These are phyloP conservation scores for Pelmatolapia mariae DNA, from an alignment of 2,113 vertebrate genomes.

Conservation along the genomic window DNA sequence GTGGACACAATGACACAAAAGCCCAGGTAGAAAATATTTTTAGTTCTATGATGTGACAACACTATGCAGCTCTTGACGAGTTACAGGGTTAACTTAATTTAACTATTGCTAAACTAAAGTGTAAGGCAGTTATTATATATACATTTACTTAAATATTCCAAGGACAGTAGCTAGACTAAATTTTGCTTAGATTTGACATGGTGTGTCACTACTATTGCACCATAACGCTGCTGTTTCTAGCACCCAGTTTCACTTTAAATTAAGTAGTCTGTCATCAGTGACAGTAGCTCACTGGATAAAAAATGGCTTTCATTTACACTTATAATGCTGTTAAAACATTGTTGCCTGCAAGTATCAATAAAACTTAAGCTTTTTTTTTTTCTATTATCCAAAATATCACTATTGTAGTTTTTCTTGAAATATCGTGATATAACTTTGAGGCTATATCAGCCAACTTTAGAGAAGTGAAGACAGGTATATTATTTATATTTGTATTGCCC, in stretches of 20 bases:
- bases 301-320: background rate
- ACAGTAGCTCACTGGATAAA: background rate
- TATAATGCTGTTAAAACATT: background rate
- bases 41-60: background rate
- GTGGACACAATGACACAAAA: too few species aligned
- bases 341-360: background rate
- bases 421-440: background rate
- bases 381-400: background rate
- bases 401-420: background rate
- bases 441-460: background rate
- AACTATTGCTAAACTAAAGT: background rate
- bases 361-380: background rate
- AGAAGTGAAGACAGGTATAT: background rate
- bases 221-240: fast-evolving
- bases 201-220: background rate
- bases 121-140: background rate
- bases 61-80: fast-evolving
- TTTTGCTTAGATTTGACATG: background rate
- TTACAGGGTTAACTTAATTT: background rate
- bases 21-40: background rate
- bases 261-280: background rate
- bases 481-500: background rate
- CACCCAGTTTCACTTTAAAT: background rate
- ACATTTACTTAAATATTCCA: background rate
- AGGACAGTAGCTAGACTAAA: background rate